A percentile compares a stretch with the other conserved stretches of the same genome.
phyloP scores from a whole-genome alignment of 1,140 invertebrate genomes.

The Chymomyza costata region DNA sequence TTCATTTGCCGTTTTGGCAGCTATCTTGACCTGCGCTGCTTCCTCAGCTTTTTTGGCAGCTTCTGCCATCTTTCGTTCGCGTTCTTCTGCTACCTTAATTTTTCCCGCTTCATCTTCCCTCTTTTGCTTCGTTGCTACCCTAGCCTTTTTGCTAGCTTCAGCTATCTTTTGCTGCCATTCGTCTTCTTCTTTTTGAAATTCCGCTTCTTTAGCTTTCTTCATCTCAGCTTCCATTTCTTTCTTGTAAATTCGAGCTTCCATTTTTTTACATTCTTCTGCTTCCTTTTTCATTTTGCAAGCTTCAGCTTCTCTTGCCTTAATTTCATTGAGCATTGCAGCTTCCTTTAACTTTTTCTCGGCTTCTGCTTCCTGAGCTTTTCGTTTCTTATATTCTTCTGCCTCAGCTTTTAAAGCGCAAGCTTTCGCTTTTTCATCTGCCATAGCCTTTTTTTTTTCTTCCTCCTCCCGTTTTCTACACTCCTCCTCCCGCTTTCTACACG shows the following conservation, averaged over 20 bases:
- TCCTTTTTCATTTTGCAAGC: no score
- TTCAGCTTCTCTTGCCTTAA: no score
- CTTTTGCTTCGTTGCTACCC: slow-evolving; percentile 3
- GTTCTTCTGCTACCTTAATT: background rate
- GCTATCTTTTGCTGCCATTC: background rate
- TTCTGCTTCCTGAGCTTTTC: no score
- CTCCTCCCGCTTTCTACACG: no score
- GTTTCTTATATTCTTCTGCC: no score
- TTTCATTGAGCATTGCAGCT: no score
- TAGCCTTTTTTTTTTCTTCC: slow-evolving; percentile 1
- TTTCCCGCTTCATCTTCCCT: slow-evolving; percentile 8
- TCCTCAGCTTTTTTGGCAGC: no score
- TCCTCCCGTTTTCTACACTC: slow-evolving; percentile 2
- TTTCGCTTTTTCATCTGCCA: no score
- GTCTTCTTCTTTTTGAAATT: background rate
- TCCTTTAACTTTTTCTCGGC: no score
- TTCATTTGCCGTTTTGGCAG: background rate
- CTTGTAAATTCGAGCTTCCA: background rate
- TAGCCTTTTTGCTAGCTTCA: background rate
- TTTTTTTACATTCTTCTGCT: background rate
- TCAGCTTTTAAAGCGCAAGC: no score
- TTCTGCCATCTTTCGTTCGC: background rate
- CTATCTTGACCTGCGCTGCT: background rate
- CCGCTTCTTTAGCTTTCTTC: background rate
- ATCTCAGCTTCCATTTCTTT: background rate